Evolutionary conservation across 2,888 invertebrate species (phyloP).

Genomic region (Panzeria rudis): DNA sequence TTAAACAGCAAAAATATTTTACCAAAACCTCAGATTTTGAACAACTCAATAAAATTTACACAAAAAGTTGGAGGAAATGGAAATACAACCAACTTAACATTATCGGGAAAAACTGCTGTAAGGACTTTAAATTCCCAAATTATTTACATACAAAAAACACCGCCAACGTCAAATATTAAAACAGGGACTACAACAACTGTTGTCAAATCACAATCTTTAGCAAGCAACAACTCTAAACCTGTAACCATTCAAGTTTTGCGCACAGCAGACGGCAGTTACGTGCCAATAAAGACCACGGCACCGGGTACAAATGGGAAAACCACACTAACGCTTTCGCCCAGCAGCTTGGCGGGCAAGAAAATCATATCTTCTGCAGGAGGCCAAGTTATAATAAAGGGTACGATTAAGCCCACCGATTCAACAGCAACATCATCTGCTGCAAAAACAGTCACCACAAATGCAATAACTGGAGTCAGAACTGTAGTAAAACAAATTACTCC

Average conservation of each 20-base stretch:
- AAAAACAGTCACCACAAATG: conserved; percentile 54
- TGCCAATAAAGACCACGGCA: conserved; percentile 74
- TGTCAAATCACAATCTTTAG: conserved; percentile 34
- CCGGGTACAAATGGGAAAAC: conserved; percentile 65
- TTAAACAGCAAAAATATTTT: conserved; percentile 73
- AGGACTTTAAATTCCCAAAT: conserved; percentile 84
- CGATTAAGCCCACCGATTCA: conserved; percentile 57
- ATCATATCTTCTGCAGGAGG: conserved; percentile 73
- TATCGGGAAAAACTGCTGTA: conserved; percentile 76
- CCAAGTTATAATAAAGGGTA: conserved; percentile 74
- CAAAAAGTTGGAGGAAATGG: conserved; percentile 52
- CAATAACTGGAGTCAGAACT: conserved; percentile 50
- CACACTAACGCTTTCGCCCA: conserved; percentile 75
- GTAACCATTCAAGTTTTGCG: conserved; percentile 79
- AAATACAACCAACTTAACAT: conserved; percentile 59
- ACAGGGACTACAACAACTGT: conserved; percentile 16
- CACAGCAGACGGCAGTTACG: conserved; percentile 75
- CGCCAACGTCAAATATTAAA: conserved; percentile 59
- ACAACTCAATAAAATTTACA: conserved; percentile 70
- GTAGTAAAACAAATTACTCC: conserved; percentile 42
- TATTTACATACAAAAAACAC: conserved; percentile 83
- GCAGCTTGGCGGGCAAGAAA: conserved; percentile 73
- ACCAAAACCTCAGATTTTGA: conserved; percentile 67
- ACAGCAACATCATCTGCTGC: conserved; percentile 47
- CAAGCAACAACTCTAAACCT: conserved; percentile 66